Percentiles rank a stretch among this genome's conserved stretches.
Evolutionary conservation across 2,797 vertebrate genomes (phyloP).

Genomic region (Microctenopoma lineatum): DNA sequence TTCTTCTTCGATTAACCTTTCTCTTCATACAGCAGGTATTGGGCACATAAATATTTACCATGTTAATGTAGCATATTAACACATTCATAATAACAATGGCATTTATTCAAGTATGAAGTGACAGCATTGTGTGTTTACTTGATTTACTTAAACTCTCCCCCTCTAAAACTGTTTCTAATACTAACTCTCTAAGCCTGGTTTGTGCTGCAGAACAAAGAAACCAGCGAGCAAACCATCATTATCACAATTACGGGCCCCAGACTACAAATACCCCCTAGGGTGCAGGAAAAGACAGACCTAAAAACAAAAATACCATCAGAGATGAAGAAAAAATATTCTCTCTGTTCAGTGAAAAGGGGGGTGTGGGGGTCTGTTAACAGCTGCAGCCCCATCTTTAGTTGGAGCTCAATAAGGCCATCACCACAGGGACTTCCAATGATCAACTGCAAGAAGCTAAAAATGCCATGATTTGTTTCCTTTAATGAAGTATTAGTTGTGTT

Average conservation of each 20-base stretch:
- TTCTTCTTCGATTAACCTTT: constrained; percentile 1
- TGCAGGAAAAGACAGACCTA: constrained; percentile 63
- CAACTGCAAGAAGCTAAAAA: constrained; percentile 61
- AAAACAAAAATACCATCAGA: constrained; percentile 75
- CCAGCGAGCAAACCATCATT: constrained; percentile 64
- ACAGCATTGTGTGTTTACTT: constrained; percentile 4
- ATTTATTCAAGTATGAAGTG: constrained; percentile 1
- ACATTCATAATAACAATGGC: neutral
- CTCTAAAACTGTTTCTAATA: constrained; percentile 36
- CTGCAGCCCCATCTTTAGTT: constrained; percentile 55
- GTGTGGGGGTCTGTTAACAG: constrained; percentile 35
- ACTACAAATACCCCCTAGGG: constrained; percentile 61
- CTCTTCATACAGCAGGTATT: neutral
- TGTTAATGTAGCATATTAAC: constrained; percentile 1
- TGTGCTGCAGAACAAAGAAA: constrained; percentile 65
- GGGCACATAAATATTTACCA: neutral
- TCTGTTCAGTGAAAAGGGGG: constrained; percentile 16
- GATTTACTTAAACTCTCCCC: constrained; percentile 29
- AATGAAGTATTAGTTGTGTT: constrained; percentile 65
- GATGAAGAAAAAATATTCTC: constrained; percentile 57
- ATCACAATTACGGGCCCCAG: constrained; percentile 62
- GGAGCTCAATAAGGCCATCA: constrained; percentile 65
- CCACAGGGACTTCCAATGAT: constrained; percentile 66
- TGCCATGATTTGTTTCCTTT: constrained; percentile 57
- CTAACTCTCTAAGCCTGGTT: constrained; percentile 33